phyloP scores from a whole-genome alignment of 2,888 invertebrate genomes.

The Thymelicus sylvestris region DNA sequence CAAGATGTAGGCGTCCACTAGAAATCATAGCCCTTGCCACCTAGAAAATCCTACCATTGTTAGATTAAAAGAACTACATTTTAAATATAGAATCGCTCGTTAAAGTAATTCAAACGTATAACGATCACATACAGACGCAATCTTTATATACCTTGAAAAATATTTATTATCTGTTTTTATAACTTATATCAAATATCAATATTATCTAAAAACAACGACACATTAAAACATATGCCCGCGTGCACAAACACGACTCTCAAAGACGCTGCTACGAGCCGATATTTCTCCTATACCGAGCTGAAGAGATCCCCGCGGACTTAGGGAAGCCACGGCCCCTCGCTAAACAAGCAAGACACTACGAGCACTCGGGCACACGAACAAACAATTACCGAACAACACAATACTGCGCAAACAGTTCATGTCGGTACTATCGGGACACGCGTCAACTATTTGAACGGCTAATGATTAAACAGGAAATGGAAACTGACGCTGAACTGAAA shows the following conservation, averaged over 20 bases:
- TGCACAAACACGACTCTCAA: neutral
- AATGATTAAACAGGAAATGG: constrained; percentile 17
- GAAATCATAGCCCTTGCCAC: too few relatives aligned
- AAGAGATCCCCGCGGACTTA: constrained; percentile 6
- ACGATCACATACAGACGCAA: too few relatives aligned
- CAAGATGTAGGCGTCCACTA: too few relatives aligned
- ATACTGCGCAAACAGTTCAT: constrained; percentile 25
- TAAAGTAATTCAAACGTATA: too few relatives aligned
- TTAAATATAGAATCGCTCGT: too few relatives aligned
- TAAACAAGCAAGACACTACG: constrained; percentile 28
- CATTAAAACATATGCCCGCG: neutral
- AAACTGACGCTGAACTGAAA: neutral
- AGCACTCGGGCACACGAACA: constrained; percentile 14
- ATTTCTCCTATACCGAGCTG: constrained; percentile 9
- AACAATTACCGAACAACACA: constrained; percentile 34
- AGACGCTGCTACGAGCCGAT: neutral
- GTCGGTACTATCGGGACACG: constrained; percentile 16
- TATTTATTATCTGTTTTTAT: too few relatives aligned
- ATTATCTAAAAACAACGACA: too few relatives aligned
- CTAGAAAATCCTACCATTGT: too few relatives aligned
- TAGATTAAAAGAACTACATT: too few relatives aligned
- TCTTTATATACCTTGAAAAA: too few relatives aligned
- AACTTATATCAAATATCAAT: too few relatives aligned
- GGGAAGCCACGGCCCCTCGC: neutral
- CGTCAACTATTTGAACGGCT: constrained; percentile 16